Percentiles rank a stretch among this genome's conserved stretches.
phyloP scores from a whole-genome alignment of 1,140 invertebrate species.

The Camponotus floridanus region DNA sequence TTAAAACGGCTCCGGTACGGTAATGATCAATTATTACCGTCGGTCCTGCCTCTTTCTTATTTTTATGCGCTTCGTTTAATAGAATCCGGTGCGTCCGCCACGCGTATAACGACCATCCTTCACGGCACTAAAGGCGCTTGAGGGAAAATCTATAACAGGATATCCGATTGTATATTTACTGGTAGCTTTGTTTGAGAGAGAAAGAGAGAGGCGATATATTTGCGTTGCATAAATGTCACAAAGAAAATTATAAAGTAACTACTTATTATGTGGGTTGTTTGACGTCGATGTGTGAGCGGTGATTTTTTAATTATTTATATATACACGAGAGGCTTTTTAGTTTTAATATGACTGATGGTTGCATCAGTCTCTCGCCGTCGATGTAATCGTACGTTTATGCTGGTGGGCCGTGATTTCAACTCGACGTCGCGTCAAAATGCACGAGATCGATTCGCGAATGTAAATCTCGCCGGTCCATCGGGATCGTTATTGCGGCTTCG shows the following conservation, averaged over 20 bases:
- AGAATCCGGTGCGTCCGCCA: constrained; percentile 9
- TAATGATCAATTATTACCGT: constrained; percentile 53
- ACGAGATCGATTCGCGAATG: not conserved
- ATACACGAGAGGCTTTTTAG: not conserved
- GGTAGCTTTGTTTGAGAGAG: constrained; percentile 11
- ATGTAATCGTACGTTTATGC: not conserved
- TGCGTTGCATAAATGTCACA: constrained; percentile 3
- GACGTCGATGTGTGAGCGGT: not conserved
- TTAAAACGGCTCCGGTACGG: constrained; percentile 24
- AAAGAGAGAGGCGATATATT: not conserved
- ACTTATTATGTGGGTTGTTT: not conserved
- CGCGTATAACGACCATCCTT: constrained; percentile 25
- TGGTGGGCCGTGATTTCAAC: not conserved
- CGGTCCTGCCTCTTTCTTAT: constrained; percentile 1
- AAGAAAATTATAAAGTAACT: constrained; percentile 26
- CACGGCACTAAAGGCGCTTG: constrained; percentile 17
- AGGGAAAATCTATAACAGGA: constrained; percentile 53
- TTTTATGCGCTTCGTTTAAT: constrained; percentile 23
- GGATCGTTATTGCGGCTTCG: not conserved
- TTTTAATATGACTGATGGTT: constrained; percentile 15
- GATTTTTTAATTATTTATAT: not conserved
- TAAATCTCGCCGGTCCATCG: not conserved
- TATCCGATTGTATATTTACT: constrained; percentile 49
- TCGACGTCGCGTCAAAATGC: not conserved
- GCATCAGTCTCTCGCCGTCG: not conserved